Evolutionary conservation across 1,140 invertebrate species (phyloP).

Genomic region (Trypoxylus dichotomus): DNA sequence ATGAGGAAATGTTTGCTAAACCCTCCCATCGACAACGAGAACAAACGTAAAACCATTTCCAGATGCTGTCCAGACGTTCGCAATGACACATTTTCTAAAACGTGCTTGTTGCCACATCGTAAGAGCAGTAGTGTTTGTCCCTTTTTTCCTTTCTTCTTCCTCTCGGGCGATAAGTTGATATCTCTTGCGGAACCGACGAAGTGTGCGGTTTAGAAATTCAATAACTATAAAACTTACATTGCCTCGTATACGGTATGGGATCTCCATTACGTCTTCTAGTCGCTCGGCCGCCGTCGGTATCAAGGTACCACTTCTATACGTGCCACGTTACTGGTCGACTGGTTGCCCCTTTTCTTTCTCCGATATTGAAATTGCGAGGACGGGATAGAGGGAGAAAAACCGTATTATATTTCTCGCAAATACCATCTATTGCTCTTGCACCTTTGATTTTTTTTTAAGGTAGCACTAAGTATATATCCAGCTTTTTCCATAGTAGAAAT

Average conservation of each 20-base stretch:
- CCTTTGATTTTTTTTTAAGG: neutral
- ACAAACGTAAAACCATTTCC: too few relatives aligned
- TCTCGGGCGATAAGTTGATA: neutral
- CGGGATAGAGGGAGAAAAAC: neutral
- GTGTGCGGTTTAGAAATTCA: neutral
- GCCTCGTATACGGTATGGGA: neutral
- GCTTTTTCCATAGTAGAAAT: neutral
- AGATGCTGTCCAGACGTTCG: too few relatives aligned
- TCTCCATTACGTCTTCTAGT: neutral
- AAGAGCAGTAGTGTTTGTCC: neutral
- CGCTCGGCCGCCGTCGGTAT: neutral
- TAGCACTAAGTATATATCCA: neutral
- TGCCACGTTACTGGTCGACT: neutral
- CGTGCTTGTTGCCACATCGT: too few relatives aligned
- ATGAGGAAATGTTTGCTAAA: too few relatives aligned
- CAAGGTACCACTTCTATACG: neutral
- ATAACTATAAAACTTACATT: conserved; percentile 9
- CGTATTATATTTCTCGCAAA: neutral
- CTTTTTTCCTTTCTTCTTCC: neutral
- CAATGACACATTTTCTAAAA: too few relatives aligned
- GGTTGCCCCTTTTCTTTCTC: neutral
- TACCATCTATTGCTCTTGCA: neutral
- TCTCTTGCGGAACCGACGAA: neutral
- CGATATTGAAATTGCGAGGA: neutral
- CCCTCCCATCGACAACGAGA: too few relatives aligned